Percentiles rank a stretch among this genome's conserved stretches.
Evolutionary conservation across 2,888 invertebrate species (phyloP).

Genomic region (Marasmarcha lunaedactyla): DNA sequence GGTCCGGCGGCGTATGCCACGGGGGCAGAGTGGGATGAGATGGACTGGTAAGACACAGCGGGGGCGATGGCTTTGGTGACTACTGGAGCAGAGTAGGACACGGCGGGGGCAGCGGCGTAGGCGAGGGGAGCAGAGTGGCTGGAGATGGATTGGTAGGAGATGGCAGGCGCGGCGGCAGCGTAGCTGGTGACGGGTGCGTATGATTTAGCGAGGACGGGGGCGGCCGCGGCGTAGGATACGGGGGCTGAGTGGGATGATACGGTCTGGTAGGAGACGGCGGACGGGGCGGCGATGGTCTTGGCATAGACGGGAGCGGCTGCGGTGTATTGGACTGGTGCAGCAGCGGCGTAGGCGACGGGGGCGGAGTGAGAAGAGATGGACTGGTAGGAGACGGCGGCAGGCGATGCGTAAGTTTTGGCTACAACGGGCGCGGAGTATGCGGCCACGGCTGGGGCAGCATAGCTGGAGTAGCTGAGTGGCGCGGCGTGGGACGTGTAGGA

Average conservation of each 20-base stretch:
- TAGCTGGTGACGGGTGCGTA: slow-evolving; percentile 25
- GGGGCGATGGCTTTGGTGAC: slow-evolving; percentile 20
- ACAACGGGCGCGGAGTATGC: slow-evolving; percentile 17
- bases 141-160: slow-evolving; percentile 28
- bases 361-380: slow-evolving; percentile 18
- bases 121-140: slow-evolving; percentile 36
- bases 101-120: slow-evolving; percentile 26
- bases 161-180: slow-evolving; percentile 32
- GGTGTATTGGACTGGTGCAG: slow-evolving; percentile 21
- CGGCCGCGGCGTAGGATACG: neutral
- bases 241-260: slow-evolving; percentile 19
- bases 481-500: neutral
- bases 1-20: slow-evolving; percentile 13
- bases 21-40: slow-evolving; percentile 23
- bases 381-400: slow-evolving; percentile 11
- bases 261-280: slow-evolving; percentile 13
- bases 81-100: slow-evolving; percentile 26
- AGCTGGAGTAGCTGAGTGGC: neutral
- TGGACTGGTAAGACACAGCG: slow-evolving; percentile 27
- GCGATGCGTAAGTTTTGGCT: slow-evolving; percentile 26
- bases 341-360: slow-evolving; percentile 7
- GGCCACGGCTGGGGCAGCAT: neutral
- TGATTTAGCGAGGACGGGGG: slow-evolving; percentile 24
- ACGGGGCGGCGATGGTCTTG: slow-evolving; percentile 11
- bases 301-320: slow-evolving; percentile 23